Evolutionary conservation across 1,140 invertebrate species (phyloP).

Genomic region (Diorhabda carinulata): DNA sequence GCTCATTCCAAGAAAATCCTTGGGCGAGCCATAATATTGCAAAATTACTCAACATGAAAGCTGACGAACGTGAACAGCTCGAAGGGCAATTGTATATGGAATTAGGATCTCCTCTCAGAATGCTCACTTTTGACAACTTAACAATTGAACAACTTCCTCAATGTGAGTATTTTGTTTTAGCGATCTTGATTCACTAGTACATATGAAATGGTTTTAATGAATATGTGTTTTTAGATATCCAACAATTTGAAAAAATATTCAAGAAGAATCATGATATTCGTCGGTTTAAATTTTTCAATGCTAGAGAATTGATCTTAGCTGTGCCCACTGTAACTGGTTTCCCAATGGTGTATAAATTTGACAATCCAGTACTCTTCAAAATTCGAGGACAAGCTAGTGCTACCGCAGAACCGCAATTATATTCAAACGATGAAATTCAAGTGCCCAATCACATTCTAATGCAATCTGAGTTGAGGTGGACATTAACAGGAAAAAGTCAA

Average conservation of each 20-base stretch:
- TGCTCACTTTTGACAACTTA: constrained; percentile 53
- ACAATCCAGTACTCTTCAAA: constrained; percentile 51
- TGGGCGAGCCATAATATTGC: constrained; percentile 53
- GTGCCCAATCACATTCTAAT: constrained; percentile 44
- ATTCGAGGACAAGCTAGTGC: constrained; percentile 50
- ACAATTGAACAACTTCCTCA: constrained; percentile 47
- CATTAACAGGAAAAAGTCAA: constrained; percentile 52
- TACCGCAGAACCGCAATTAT: constrained; percentile 44
- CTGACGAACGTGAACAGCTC: constrained; percentile 51
- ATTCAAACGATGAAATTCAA: constrained; percentile 27
- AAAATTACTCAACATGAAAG: constrained; percentile 55
- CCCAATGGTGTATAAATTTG: constrained; percentile 59
- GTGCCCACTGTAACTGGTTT: constrained; percentile 65
- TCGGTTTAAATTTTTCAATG: constrained; percentile 54
- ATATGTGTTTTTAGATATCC: constrained; percentile 37
- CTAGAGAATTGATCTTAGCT: constrained; percentile 53
- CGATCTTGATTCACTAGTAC: too few relatives aligned
- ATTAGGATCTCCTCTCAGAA: constrained; percentile 22
- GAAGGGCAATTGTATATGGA: constrained; percentile 52
- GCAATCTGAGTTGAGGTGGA: constrained; percentile 48
- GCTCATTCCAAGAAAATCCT: constrained; percentile 30
- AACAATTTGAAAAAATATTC: constrained; percentile 45
- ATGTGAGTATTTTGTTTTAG: constrained; percentile 14
- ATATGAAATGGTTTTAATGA: background rate
- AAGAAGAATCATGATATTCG: constrained; percentile 36